These are phyloP conservation scores for Rhinogobio ventralis DNA, from an alignment of 2,797 vertebrate genomes.

Conservation along the genomic window DNA sequence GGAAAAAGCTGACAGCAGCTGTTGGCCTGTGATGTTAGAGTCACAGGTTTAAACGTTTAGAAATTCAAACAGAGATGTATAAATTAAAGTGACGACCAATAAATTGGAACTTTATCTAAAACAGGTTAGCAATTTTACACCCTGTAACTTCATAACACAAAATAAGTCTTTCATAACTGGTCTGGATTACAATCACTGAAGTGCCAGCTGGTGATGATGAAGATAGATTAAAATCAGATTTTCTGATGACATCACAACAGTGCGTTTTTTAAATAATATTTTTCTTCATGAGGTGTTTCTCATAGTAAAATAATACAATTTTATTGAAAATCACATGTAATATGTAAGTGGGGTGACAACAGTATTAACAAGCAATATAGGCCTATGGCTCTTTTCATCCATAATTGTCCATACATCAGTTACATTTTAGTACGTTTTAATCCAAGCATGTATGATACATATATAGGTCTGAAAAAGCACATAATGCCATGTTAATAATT, in stretches of 20 bases:
- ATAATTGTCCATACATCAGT: not conserved
- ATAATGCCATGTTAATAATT: not conserved
- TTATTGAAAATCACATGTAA: not conserved
- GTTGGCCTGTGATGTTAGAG: not conserved
- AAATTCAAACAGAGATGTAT: not conserved
- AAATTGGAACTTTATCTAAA: not conserved
- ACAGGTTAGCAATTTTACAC: not conserved
- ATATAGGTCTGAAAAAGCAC: not conserved
- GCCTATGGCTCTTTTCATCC: not conserved
- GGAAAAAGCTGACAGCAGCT: slow-evolving; percentile 7
- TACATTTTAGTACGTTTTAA: not conserved
- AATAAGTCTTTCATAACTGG: not conserved
- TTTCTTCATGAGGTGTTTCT: not conserved
- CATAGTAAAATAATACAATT: not conserved
- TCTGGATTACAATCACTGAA: not conserved
- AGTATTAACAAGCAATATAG: not conserved
- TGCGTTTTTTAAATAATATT: not conserved
- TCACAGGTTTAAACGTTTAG: slow-evolving; percentile 6
- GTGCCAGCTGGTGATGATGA: not conserved
- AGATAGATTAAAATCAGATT: slow-evolving; percentile 10
- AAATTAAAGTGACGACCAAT: not conserved
- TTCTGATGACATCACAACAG: not conserved
- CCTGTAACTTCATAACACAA: not conserved
- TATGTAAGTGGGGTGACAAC: not conserved
- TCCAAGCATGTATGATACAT: not conserved